Conservation (phyloP, 2,113 vertebrate species). For the Pelobates fuscus region DNA sequence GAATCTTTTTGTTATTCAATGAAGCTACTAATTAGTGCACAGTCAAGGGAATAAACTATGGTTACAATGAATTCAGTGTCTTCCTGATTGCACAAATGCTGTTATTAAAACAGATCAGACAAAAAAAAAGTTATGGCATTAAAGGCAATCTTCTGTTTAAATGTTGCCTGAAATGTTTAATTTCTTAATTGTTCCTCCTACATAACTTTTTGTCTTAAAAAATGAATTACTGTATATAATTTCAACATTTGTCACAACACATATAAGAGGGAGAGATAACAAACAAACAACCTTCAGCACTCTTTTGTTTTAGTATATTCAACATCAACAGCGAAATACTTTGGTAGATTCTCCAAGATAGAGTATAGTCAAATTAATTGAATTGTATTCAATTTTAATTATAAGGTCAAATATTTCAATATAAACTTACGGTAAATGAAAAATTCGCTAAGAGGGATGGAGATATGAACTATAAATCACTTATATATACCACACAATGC, state of each 20-base stretch:
- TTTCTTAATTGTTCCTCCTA: too few relatives aligned
- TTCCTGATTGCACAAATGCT: conserved; percentile 1
- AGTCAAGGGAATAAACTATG: not conserved
- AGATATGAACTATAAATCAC: too few relatives aligned
- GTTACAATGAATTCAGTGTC: conserved; percentile 1
- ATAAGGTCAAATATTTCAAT: too few relatives aligned
- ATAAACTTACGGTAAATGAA: too few relatives aligned
- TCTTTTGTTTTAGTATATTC: not conserved
- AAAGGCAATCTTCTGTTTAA: not conserved
- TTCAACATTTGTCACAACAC: too few relatives aligned
- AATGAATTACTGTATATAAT: not conserved
- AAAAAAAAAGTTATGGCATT: not conserved
- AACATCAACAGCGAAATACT: not conserved
- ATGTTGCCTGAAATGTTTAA: too few relatives aligned
- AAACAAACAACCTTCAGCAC: not conserved
- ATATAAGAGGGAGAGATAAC: not conserved
- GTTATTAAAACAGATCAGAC: not conserved
- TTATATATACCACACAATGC: too few relatives aligned
- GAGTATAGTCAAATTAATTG: too few relatives aligned
- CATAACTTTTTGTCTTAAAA: not conserved
- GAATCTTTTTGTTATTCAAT: not conserved
- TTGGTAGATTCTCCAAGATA: too few relatives aligned
- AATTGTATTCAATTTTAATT: too few relatives aligned
- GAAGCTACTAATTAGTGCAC: conserved; percentile 10
- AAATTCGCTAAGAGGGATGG: too few relatives aligned